Percentiles rank a stretch among this genome's conserved stretches.
Conservation (phyloP, 2,113 vertebrate genomes). For the Callospermophilus lateralis region DNA sequence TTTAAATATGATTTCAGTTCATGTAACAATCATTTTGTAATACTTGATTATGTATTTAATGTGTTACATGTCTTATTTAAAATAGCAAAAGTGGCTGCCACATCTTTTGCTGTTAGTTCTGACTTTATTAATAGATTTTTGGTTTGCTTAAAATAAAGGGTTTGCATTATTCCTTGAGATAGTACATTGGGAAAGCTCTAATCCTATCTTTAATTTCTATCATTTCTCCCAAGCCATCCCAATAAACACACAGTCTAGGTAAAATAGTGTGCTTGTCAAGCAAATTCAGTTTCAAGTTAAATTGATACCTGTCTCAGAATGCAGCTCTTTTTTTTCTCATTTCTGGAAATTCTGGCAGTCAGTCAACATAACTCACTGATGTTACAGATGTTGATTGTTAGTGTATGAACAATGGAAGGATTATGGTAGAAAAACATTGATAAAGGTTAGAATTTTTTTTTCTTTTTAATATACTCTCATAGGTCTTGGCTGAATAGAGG, state of each 20-base stretch:
- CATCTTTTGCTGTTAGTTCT: constrained; percentile 16
- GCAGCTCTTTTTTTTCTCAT: not conserved
- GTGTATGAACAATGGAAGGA: constrained; percentile 28
- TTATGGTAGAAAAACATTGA: not conserved
- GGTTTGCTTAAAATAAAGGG: constrained; percentile 23
- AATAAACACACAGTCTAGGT: constrained; percentile 1
- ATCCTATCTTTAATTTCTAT: not conserved
- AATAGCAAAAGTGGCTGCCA: not conserved
- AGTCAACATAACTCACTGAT: not conserved
- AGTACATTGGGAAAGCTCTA: not conserved
- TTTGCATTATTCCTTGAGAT: not conserved
- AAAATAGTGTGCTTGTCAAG: not conserved
- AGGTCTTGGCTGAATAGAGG: not conserved
- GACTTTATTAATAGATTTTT: constrained; percentile 37
- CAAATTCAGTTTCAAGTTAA: constrained; percentile 36
- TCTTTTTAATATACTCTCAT: not conserved
- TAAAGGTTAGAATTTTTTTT: constrained; percentile 41
- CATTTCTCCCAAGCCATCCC: not conserved
- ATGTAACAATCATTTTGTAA: constrained; percentile 3
- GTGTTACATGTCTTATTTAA: constrained; percentile 45
- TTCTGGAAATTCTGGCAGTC: not conserved
- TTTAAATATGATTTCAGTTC: constrained; percentile 48
- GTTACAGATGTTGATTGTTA: not conserved
- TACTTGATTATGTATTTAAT: constrained; percentile 37
- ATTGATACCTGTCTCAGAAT: not conserved